Evolutionary conservation across 2,797 vertebrate species (phyloP), one percentile per base, ranked within the genome.

Genomic region (Scleropages formosus): DNA sequence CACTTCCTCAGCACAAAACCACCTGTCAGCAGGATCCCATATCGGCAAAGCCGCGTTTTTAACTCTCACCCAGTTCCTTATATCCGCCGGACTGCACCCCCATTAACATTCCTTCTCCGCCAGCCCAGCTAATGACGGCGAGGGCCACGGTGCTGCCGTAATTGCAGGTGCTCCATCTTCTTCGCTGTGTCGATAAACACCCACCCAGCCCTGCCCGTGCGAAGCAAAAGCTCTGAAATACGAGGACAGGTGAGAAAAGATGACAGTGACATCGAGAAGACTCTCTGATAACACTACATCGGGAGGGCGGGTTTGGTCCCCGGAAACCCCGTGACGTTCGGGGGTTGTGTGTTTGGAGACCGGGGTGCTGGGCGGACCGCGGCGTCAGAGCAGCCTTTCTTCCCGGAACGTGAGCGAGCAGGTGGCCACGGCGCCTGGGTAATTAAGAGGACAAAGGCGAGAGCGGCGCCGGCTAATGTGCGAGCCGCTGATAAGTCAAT

Each of bases 211-310:
- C 15, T n/a, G 1, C 61, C 18, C 9, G 68, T 18, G 12, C 16
- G n/a, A 75, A 67, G 67, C 27, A 63, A 58, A 68, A 74, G 16
- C 51, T 12, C 31, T 58, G 53, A 67, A 26, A 39, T 8, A 39
- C 31, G 31, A 39, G 15, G 74, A 10, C 0, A 1, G 20, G 10
- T 26, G 47, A 49, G 24, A 47, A 11, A 22, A 10, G 15, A 70
- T 26, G 49, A 26, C 4, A 46, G 18, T 26, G 67, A 49, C n/a
- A 11, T n/a, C 39, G n/a, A n/a, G n/a, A n/a, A n/a, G n/a, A n/a
- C n/a, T n/a, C n/a, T n/a, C n/a, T n/a, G n/a, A n/a, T n/a, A n/a
- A n/a, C n/a, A n/a, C n/a, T n/a, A n/a, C n/a, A n/a, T n/a, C n/a
- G n/a, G n/a, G n/a, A 51, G 49, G 49, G 49, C 51, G 49, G 49